Evolutionary conservation across 2,113 vertebrate species (phyloP).

Genomic region (Toxostoma redivivum): DNA sequence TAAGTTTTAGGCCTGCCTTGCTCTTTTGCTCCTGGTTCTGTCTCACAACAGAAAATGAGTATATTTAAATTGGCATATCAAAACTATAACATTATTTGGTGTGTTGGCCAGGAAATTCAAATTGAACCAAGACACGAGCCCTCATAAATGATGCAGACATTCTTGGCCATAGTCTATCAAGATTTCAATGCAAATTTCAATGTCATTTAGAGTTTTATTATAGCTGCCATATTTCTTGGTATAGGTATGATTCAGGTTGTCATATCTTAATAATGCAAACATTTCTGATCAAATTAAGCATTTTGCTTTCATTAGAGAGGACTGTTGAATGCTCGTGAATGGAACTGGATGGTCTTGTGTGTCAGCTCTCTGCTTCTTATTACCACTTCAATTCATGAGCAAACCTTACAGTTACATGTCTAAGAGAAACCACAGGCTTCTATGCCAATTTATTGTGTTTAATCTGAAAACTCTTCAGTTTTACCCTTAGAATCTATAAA

Average conservation of each 20-base stretch:
- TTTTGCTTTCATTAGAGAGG: background rate
- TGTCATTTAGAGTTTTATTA: background rate
- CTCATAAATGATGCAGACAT: background rate
- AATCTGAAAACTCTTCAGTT: background rate
- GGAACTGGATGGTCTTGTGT: background rate
- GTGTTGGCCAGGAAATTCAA: too few relatives aligned
- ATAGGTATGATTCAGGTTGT: background rate
- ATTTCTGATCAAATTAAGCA: background rate
- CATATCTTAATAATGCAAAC: background rate
- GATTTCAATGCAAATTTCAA: background rate
- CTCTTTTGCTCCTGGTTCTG: too few relatives aligned
- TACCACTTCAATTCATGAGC: background rate
- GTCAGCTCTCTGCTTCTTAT: background rate
- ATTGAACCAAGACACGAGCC: background rate
- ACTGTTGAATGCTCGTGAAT: background rate
- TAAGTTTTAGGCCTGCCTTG: too few relatives aligned
- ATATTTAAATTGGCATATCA: too few relatives aligned
- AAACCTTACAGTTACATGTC: accelerated
- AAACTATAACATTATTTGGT: too few relatives aligned
- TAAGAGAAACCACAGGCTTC: background rate
- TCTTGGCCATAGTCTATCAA: background rate
- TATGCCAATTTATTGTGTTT: background rate
- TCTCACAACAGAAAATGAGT: too few relatives aligned
- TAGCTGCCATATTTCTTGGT: background rate
- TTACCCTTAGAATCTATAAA: background rate